phyloP scores from a whole-genome alignment of 2,888 invertebrate genomes.

The Heliconius ismenius region DNA sequence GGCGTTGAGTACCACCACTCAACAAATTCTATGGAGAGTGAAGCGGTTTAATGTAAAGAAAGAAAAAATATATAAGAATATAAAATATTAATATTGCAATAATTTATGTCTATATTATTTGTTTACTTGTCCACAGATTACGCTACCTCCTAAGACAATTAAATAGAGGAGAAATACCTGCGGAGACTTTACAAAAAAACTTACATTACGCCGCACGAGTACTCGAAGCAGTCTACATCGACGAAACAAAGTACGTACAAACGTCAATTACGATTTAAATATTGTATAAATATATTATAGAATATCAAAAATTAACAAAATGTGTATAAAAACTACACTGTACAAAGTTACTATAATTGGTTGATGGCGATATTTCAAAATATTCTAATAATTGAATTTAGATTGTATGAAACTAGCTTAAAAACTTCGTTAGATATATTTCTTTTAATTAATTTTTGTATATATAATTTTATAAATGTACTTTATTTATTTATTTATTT shows the following conservation, averaged over 20 bases:
- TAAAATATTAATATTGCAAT: neutral
- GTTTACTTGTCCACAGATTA: conserved; percentile 85
- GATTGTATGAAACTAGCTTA: neutral
- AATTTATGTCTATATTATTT: neutral
- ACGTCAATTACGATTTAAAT: conserved; percentile 19
- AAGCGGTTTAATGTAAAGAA: neutral
- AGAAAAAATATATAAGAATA: no score
- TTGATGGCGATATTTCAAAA: conserved; percentile 16
- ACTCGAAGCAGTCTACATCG: conserved; percentile 95
- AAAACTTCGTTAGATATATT: neutral
- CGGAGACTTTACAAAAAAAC: conserved; percentile 94
- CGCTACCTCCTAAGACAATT: conserved; percentile 94
- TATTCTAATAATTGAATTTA: neutral
- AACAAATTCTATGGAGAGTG: neutral
- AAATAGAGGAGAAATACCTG: conserved; percentile 92
- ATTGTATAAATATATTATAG: conserved; percentile 25
- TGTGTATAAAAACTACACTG: conserved; percentile 23
- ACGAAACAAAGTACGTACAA: conserved; percentile 93
- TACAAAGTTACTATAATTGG: conserved; percentile 29
- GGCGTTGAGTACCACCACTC: neutral
- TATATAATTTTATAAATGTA: no score
- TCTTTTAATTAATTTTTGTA: no score
- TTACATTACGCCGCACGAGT: conserved; percentile 96
- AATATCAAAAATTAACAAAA: conserved; percentile 31
- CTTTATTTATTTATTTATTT: no score